Percentiles rank a stretch among this genome's conserved stretches.
These are phyloP conservation scores for Clamator glandarius DNA, from an alignment of 2,797 vertebrate genomes.

Conservation along the genomic window DNA sequence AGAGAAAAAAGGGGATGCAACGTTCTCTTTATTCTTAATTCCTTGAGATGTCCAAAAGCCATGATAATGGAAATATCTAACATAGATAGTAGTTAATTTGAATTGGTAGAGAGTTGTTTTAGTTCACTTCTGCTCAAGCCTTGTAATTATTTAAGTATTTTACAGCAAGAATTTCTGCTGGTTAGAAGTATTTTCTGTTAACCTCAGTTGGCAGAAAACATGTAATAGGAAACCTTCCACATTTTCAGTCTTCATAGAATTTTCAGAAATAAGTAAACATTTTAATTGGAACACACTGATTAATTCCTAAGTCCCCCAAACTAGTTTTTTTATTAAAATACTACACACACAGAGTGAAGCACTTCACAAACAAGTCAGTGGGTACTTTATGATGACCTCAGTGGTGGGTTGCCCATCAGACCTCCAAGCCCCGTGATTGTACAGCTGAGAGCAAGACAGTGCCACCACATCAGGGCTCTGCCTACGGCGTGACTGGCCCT, in stretches of 20 bases:
- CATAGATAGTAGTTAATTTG: background rate
- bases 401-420: background rate
- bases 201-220: background rate
- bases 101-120: background rate
- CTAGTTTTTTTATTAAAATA: background rate
- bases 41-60: background rate
- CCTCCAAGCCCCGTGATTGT: background rate
- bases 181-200: background rate
- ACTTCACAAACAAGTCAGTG: background rate
- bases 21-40: background rate
- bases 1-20: background rate
- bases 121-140: background rate
- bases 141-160: background rate
- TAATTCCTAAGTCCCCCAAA: background rate
- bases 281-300: background rate
- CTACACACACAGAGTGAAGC: background rate
- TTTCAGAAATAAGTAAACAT: background rate
- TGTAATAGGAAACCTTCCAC: background rate
- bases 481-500: rapidly evolving
- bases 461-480: background rate
- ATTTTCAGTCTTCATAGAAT: background rate
- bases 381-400: background rate
- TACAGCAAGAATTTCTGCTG: background rate
- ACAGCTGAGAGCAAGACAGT: background rate
- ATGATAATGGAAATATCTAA: background rate